Evolutionary conservation across 2,113 vertebrate genomes (phyloP), one percentile per base, ranked within the genome.

Genomic region (Agapornis roseicollis): DNA sequence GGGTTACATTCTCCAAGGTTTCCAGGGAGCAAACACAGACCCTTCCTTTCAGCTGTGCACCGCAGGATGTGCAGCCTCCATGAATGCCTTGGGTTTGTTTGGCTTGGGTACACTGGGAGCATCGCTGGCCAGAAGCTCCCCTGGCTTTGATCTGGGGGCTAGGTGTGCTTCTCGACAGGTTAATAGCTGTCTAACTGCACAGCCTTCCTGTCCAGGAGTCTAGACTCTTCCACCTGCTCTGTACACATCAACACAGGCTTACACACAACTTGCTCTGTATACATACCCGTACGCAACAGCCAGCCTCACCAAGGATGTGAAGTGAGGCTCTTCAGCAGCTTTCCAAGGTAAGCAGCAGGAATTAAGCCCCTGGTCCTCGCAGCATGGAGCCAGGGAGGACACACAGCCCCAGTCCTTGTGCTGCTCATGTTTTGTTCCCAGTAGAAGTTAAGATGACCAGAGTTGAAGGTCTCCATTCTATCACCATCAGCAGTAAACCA

Each of bases 1-100:
- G 27, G 61, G 86, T 94, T 92, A 96, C 83, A 93, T 56, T 92
- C 88, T 88, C 89, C 90, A 88, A 95, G 95, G 92, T 97, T 98
- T 98, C 97, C 97, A 97, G 82, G 93, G 86, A 85, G 88, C 96
- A 96, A 96, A 97, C 74, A 97, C 97, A 98, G 95, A 96, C 91
- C 93, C 92, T 28, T 92, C 95, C 96, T 96, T 98, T 98, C 97
- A 98, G 97, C 92, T 50, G 55, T 11, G 49, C 23, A 55, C 69
- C 0, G 68, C 82, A 96, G 97, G 95, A 97, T 79, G 79, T 93
- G 91, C 80, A 91, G 90, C 95, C 64, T 96, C 55, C 25, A 94
- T 0, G 25, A 96, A 94, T 92, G 91, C 73, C n/a, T 92, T 16
- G n/a, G 83, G 96, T 97, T 95, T 96, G 92, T 95, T 96, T 97